phyloP scores from a whole-genome alignment of 2,113 vertebrate species.

The Garra rufa region DNA sequence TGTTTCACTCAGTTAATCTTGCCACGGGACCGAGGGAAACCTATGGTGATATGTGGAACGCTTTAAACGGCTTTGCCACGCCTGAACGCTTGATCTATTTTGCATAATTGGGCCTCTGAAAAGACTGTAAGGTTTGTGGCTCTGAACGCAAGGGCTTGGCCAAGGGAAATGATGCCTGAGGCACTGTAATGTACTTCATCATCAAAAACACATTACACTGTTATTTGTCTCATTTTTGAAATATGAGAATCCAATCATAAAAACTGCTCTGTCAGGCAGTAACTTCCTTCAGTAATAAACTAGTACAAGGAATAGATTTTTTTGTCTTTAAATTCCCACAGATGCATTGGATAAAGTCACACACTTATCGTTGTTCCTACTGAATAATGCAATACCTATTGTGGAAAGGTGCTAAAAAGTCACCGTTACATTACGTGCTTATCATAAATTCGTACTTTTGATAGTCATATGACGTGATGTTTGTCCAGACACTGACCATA shows the following conservation, averaged over 20 bases:
- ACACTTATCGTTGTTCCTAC: background rate
- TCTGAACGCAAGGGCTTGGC: conserved; percentile 35
- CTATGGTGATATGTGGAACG: conserved; percentile 33
- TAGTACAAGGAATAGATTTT: background rate
- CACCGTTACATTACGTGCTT: background rate
- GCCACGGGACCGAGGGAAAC: conserved; percentile 5
- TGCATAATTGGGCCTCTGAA: conserved; percentile 52
- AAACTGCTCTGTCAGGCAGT: conserved; percentile 28
- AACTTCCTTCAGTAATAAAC: conserved; percentile 28
- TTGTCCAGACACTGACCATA: background rate
- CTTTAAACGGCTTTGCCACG: conserved; percentile 55
- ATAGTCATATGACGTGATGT: background rate
- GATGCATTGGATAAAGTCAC: background rate
- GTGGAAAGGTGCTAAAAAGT: background rate
- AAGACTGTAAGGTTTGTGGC: conserved; percentile 30
- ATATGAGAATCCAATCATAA: conserved; percentile 25
- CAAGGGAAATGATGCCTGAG: conserved; percentile 22
- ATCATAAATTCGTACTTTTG: background rate
- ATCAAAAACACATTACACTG: conserved; percentile 19
- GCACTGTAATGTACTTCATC: conserved; percentile 19
- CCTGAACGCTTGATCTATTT: conserved; percentile 52
- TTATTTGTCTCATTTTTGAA: conserved; percentile 23
- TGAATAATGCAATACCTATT: conserved; percentile 19
- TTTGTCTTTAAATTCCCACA: background rate
- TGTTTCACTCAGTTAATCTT: conserved; percentile 39